phyloP scores from a whole-genome alignment of 2,113 vertebrate species.

The Macrotis lagotis region DNA sequence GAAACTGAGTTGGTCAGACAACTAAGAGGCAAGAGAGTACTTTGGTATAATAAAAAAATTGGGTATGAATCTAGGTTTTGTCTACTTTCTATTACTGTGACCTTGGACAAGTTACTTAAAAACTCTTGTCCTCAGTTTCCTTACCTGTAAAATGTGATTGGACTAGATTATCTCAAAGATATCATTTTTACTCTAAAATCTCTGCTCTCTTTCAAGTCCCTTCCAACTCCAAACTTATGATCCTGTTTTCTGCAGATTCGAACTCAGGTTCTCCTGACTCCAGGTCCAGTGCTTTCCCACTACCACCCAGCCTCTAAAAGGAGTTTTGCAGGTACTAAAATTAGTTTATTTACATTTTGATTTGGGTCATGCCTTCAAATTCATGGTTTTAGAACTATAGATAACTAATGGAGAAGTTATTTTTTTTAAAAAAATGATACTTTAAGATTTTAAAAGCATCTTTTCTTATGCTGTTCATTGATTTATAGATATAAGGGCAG shows the following conservation, averaged over 20 bases:
- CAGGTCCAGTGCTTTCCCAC: neutral
- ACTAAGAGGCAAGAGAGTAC: neutral
- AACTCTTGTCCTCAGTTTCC: neutral
- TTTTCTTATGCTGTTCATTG: neutral
- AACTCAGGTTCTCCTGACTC: constrained; percentile 1
- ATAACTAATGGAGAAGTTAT: neutral
- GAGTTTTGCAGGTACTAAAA: neutral
- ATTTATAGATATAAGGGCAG: neutral
- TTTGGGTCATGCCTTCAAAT: neutral
- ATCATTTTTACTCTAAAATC: neutral
- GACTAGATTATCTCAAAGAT: neutral
- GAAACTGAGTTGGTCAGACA: neutral
- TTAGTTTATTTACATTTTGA: neutral
- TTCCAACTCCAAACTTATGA: neutral
- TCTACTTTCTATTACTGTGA: neutral
- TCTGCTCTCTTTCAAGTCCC: neutral
- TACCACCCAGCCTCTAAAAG: neutral
- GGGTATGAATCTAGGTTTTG: neutral
- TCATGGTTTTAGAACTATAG: neutral
- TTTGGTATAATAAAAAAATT: neutral
- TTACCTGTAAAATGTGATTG: neutral
- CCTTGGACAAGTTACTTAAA: neutral
- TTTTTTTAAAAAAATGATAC: neutral
- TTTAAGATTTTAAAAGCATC: neutral
- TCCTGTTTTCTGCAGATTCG: neutral